phyloP scores from a whole-genome alignment of 2,113 vertebrate species.

The Psilopsiagon aurifrons region DNA sequence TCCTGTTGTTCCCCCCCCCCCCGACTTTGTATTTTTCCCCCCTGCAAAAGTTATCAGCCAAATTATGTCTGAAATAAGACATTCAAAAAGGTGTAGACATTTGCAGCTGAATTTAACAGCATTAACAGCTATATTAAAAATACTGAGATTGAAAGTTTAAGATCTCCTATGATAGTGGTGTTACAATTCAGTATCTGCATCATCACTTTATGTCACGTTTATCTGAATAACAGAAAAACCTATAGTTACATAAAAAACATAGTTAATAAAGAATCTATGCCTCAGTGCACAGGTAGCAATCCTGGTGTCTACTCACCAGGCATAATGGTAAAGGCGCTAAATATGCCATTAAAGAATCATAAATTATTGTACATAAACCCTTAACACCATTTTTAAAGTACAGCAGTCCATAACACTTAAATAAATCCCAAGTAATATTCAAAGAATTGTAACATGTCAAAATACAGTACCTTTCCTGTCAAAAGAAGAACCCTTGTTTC shows the following conservation, averaged over 20 bases:
- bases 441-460: neutral
- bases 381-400: neutral
- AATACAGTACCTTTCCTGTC: conserved; percentile 90
- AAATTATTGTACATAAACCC: neutral
- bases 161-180: neutral
- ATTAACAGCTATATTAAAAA: neutral
- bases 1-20: neutral
- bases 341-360: neutral
- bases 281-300: neutral
- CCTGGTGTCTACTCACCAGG: neutral
- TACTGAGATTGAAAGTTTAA: neutral
- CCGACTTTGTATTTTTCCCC: neutral
- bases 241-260: neutral
- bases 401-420: neutral
- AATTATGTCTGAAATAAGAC: neutral
- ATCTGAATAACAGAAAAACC: neutral
- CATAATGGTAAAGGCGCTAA: neutral
- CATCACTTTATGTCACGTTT: neutral
- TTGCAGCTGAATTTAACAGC: neutral
- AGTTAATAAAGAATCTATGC: neutral
- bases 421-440: neutral
- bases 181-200: neutral
- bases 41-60: neutral
- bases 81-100: neutral
- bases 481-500: conserved; percentile 91